A percentile compares a stretch with the other conserved stretches of the same genome.
phyloP scores from a whole-genome alignment of 2,113 vertebrate genomes.

The Halichoerus grypus region DNA sequence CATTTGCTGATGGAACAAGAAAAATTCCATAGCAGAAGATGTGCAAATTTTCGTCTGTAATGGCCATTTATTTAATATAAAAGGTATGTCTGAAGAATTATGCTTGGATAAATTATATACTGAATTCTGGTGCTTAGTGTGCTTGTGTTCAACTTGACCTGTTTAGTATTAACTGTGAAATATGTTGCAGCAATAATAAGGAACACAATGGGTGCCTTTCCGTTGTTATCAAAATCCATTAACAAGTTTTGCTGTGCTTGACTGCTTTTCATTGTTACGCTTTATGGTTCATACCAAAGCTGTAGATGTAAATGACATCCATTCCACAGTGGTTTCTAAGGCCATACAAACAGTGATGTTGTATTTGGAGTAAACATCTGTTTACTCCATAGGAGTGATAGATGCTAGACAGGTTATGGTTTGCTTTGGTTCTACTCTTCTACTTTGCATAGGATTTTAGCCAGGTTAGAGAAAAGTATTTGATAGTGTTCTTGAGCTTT shows the following conservation, averaged over 20 bases:
- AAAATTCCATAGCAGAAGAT: conserved; percentile 29
- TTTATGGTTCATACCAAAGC: conserved; percentile 77
- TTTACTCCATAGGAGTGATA: conserved; percentile 61
- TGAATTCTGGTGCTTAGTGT: conserved; percentile 65
- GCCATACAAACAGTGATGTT: conserved; percentile 61
- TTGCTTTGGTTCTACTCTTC: neutral
- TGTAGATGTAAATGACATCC: conserved; percentile 75
- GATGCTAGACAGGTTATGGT: conserved; percentile 33
- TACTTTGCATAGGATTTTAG: neutral
- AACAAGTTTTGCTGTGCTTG: conserved; percentile 82
- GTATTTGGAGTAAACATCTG: conserved; percentile 80
- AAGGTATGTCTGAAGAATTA: conserved; percentile 70
- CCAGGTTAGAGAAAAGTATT: neutral
- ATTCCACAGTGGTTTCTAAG: conserved; percentile 74
- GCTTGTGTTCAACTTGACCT: conserved; percentile 74
- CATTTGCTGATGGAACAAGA: conserved; percentile 64
- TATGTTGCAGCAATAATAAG: conserved; percentile 76
- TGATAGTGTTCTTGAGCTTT: neutral
- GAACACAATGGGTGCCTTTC: conserved; percentile 73
- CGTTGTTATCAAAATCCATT: conserved; percentile 80
- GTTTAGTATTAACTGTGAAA: conserved; percentile 81
- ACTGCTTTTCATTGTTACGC: conserved; percentile 81
- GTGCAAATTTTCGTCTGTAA: conserved; percentile 59
- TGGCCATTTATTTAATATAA: conserved; percentile 71
- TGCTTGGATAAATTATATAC: conserved; percentile 50